A percentile compares a stretch with the other conserved stretches of the same genome.
Conservation (phyloP, 2,113 vertebrate species). For the Xyrauchen texanus region DNA sequence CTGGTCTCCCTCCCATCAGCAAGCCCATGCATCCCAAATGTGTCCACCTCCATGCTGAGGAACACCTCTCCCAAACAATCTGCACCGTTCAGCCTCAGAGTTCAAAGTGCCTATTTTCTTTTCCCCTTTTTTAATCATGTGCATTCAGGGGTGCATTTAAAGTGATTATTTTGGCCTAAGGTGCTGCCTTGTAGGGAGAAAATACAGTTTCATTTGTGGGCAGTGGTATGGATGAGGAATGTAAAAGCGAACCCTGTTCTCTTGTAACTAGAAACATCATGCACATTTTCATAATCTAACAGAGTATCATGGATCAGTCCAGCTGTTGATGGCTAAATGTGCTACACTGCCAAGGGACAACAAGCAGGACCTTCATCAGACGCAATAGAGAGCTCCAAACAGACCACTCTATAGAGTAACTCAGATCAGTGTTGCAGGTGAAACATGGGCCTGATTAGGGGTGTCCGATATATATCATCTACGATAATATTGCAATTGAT, state of each 20-base stretch:
- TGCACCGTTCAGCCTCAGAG: conserved; percentile 32
- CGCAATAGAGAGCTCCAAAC: too few relatives aligned
- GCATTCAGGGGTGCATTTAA: conserved; percentile 45
- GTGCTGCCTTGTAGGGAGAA: conserved; percentile 54
- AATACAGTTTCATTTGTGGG: conserved; percentile 47
- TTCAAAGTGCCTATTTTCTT: conserved; percentile 47
- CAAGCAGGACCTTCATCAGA: too few relatives aligned
- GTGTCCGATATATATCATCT: too few relatives aligned
- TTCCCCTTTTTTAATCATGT: conserved; percentile 42
- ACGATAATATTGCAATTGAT: too few relatives aligned
- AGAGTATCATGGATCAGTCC: conserved; percentile 13
- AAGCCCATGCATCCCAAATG: conserved; percentile 42
- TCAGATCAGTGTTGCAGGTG: too few relatives aligned
- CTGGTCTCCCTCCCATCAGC: conserved; percentile 21
- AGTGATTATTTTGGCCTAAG: conserved; percentile 53
- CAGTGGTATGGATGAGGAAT: conserved; percentile 7
- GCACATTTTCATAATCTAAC: conserved; percentile 19
- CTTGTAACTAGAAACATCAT: conserved; percentile 24
- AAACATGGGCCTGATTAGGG: too few relatives aligned
- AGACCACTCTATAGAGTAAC: too few relatives aligned
- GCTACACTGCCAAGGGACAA: too few relatives aligned
- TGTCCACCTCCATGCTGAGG: conserved; percentile 29
- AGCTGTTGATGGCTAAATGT: too few relatives aligned
- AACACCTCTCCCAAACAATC: conserved; percentile 45
- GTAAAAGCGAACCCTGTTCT: conserved; percentile 32